phyloP scores from a whole-genome alignment of 2,888 invertebrate species.

The Geotrupes spiniger region DNA sequence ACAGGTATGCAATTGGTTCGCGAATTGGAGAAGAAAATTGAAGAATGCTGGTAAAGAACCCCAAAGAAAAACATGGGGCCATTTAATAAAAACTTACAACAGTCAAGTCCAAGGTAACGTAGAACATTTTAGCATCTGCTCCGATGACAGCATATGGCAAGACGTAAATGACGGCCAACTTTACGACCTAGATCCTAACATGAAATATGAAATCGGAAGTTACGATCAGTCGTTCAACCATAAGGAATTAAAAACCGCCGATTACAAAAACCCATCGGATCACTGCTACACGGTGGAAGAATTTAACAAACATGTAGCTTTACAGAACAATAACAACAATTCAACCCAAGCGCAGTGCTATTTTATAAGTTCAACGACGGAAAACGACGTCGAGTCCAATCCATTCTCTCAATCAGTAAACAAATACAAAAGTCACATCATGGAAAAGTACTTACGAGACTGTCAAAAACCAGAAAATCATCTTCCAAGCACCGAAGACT shows the following conservation, averaged over 20 bases:
- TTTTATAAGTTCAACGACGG: slow-evolving; percentile 49
- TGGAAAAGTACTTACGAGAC: slow-evolving; percentile 59
- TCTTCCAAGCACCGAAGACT: slow-evolving; percentile 11
- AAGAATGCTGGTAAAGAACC: slow-evolving; percentile 72
- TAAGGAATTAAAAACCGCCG: slow-evolving; percentile 6
- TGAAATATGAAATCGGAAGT: slow-evolving; percentile 24
- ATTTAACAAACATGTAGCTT: slow-evolving; percentile 21
- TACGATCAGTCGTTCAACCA: slow-evolving; percentile 6
- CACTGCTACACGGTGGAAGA: slow-evolving; percentile 40
- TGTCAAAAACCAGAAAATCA: slow-evolving; percentile 40
- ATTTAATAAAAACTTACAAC: slow-evolving; percentile 69
- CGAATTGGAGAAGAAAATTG: slow-evolving; percentile 77
- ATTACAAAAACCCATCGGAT: slow-evolving; percentile 33
- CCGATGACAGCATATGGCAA: slow-evolving; percentile 77
- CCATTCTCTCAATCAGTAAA: slow-evolving; percentile 44
- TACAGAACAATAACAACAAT: slow-evolving; percentile 30
- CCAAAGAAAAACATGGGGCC: slow-evolving; percentile 70
- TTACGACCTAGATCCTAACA: slow-evolving; percentile 24
- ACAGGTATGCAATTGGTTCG: slow-evolving; percentile 78
- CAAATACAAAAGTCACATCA: slow-evolving; percentile 60
- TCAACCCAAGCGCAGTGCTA: slow-evolving; percentile 41
- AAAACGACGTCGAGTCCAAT: slow-evolving; percentile 37
- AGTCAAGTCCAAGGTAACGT: slow-evolving; percentile 74
- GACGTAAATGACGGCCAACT: slow-evolving; percentile 51
- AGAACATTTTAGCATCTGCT: slow-evolving; percentile 76